Base-by-base conservation (phyloP, 2,797 vertebrate genomes). In the Notolepis coatsorum region DNA sequence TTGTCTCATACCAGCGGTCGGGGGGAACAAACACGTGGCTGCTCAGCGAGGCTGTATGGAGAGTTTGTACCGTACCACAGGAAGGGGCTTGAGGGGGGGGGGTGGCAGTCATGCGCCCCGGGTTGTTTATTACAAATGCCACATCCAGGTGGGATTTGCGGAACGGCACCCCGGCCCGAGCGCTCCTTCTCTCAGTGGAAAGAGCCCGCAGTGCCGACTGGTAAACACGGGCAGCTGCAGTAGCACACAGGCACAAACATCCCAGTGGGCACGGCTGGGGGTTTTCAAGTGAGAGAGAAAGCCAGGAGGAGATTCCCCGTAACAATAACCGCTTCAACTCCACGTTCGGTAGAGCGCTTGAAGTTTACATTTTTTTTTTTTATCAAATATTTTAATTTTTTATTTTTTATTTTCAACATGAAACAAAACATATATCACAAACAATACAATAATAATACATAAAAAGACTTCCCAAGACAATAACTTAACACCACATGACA, bases 41-140 rank as follows among this genome's bases (percentile, higher is more conserved):
- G 82, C 74, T 76, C 50, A 68, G 68, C 49, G 58, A 79, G 77
- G 61, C 65, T 50, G 62, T 57, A 68, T 74, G 47, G 37, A 50
- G 33, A 55, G 60, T 1, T 45, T 61, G 67, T n/a, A n/a, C n/a
- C n/a, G 55, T 21, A 17, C 27, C 17, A 17, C 18, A 18, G 48
- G 37, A 67, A 69, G 61, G 71, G 49, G 69, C 73, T 73, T 4
- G 54, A 77, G 69, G 75, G 67, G 23, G 83, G 75, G 84, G 77
- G 77, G 79, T 83, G 79, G 82, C 82, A 87, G 84, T 66, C 62
- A 28, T 84, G 87, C 84, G n/a, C 86, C 71, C 62, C 49, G 79
- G 88, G 90, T 91, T 94, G 93, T 93, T 93, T 92, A 86, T 86
- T 85, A 83, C 81, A 84, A 91, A 91, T 83, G 85, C 80, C 85